Evolutionary conservation across 1,140 invertebrate genomes (phyloP).

Genomic region (Lasaia peninsularis): DNA sequence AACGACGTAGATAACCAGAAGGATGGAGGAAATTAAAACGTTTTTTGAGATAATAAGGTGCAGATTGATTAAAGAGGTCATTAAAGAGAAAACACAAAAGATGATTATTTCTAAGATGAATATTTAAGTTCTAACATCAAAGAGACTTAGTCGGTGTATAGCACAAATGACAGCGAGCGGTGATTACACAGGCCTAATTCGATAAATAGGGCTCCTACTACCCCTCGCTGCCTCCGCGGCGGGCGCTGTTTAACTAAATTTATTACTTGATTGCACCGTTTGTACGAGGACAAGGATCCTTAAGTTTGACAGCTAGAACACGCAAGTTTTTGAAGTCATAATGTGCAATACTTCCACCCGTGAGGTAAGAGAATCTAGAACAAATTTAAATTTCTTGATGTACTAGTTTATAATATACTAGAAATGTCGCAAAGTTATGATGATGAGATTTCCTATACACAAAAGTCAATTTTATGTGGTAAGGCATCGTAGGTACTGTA

Average conservation of each 20-base stretch:
- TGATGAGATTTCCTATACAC: no score
- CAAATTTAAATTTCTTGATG: not conserved
- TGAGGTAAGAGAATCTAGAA: not conserved
- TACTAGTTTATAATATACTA: no score
- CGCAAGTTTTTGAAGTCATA: slow-evolving; percentile 21
- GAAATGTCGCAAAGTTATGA: no score
- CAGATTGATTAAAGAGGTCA: no score
- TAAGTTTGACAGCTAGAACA: slow-evolving; percentile 27
- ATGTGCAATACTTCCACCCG: not conserved
- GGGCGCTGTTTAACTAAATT: slow-evolving; percentile 49
- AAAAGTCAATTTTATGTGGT: no score
- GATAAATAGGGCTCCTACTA: slow-evolving; percentile 54
- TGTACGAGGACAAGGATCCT: slow-evolving; percentile 28
- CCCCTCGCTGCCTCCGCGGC: slow-evolving; percentile 30
- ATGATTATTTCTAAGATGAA: no score
- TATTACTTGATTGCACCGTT: slow-evolving; percentile 61
- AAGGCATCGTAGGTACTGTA: no score
- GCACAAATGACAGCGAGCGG: slow-evolving; percentile 45
- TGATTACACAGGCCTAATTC: slow-evolving; percentile 68
- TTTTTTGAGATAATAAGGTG: no score
- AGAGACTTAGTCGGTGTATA: not conserved
- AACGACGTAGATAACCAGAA: no score
- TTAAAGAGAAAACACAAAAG: no score
- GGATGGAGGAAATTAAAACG: no score
- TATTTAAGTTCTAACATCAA: no score